Evolutionary conservation across 2,797 vertebrate genomes (phyloP), one percentile per base, ranked within the genome.

Genomic region (Danio albolineatus): DNA sequence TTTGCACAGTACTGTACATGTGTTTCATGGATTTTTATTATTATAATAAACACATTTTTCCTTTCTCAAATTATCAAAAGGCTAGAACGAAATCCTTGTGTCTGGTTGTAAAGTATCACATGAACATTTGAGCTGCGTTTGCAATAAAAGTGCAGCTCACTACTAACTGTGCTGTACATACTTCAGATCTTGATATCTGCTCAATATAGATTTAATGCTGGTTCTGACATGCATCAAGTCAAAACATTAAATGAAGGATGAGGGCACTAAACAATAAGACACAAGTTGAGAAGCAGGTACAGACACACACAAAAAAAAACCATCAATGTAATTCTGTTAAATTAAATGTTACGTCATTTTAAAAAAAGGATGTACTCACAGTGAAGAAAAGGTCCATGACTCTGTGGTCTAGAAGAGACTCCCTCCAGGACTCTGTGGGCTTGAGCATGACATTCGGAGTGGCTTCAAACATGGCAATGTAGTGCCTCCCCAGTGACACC

Each of bases 401-500:
- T 84, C 98, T 95, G 87, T 96, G 96, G 93, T 99, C 97, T 92
- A 99, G 93, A 89, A 99, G 96, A 16, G 96, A 95, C 90, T 98
- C 98, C 57, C 98, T 96, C 98, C 98, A 99, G 90, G 95, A 92
- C 93, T 99, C 98, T 6, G 97, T 97, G 64, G 98, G 98, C 93
- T 99, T 99, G 85, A 99, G 92, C 89, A 93, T 96, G 93, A 99
- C 97, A 91, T 98, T 98, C 96, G 99, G 98, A 85, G 96, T 96
- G 89, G 98, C 96, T 95, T 99, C 98, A 73, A 99, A 99, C 97
- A 99, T 98, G 91, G 97, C 97, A 92, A 99, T 98, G 95, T 99
- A 99, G 95, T 99, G 97, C 93, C 98, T 97, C 92, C 98, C 98
- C 93, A 99, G 98, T 99, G 94, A 95, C 92, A 91, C 92, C 88